Base-by-base conservation (phyloP, 2,888 invertebrate species). In the Notodonta dromedarius region DNA sequence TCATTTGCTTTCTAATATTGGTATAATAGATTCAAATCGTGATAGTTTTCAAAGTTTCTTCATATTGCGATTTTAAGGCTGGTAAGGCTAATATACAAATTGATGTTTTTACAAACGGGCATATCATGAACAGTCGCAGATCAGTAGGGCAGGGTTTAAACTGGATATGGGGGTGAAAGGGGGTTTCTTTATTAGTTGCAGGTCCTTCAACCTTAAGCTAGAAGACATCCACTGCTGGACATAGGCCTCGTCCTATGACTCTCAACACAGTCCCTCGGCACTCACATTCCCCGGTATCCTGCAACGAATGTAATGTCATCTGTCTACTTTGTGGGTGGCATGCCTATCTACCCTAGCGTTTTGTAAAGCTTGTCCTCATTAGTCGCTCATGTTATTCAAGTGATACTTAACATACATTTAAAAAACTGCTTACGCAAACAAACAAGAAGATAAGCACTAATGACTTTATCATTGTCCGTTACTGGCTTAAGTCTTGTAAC, bases 1-100 rank as follows among this genome's bases (percentile, higher is more conserved):
- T 66, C 63, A 70, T 51, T 50, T 70, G 48, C 70, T 70, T 70
- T 70, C 73, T 60, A 62, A 61, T 57, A 53, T 60, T 56, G 16
- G 39, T 56, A 59, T 69, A 69, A 70, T 50, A 60, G 60, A 61
- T 58, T 52, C 58, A 52, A 58, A 54, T 66, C 63, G 70, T 66
- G 71, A 69, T 69, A 51, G 40, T 51, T 61, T 62, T 58, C 52
- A 48, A 55, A 62, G 58, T 73, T 65, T 57, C 62, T 60, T 66
- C 67, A 73, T 59, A 13, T 66, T 69, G 56, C 56, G 56, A 44
- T 54, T 35, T 53, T 32, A 65, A 64, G 57, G 52, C 46, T 69
- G 13, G 4, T 54, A 5, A n/a, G 2, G 54, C 39, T n/a, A 39
- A 54, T 39, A 14, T 39, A 9, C 14, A 39, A 54, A 14, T 54